Base-by-base conservation (phyloP, 2,888 invertebrate genomes). In the Rhingia campestris region DNA sequence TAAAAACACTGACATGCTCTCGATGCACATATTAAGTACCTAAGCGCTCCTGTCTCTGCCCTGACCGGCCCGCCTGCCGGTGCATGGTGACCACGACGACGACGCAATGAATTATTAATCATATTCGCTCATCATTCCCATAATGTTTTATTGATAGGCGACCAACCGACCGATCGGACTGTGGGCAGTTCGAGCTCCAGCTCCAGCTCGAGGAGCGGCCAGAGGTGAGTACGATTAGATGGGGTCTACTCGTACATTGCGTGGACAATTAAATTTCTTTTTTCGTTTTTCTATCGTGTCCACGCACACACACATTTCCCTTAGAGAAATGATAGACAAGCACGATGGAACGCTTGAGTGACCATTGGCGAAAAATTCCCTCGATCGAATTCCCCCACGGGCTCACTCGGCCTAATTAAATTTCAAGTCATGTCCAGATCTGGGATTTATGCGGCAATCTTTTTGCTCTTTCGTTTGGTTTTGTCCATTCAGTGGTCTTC, bases 111-210 rank as follows among this genome's bases (percentile, higher is more conserved):
- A 84, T 84, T 84, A 84, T 84, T 84, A 80, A 84, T 84, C 80
- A 84, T 84, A 84, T 84, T 84, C 84, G 75, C 84, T 79, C 86
- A 85, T 86, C 84, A 86, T 87, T 87, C 87, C 87, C 87, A 87
- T 87, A 87, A 87, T 87, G 87, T 87, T 87, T 87, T 87, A 87
- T 87, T 87, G 87, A 87, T 87, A 80, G 84, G 64, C 59, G 45
- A 41, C 59, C 22, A 2, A 22, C 22, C 59, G 45, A 41, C 59
- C 22, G 22, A 22, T 2, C 67, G 47, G 54, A 12, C 39, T 6
- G 58, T 58, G 33, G 22, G 22, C 22, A 22, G 22, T 22, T 22
- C 22, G 22, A 22, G 63, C 43, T 7, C 45, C 53, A 12, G 22
- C 30, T 30, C 2, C 10, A 33, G 12, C 63, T 12, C 37, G 51